Evolutionary conservation across 2,797 vertebrate species (phyloP), one percentile per base, ranked within the genome.

Genomic region (Eospalax fontanierii): DNA sequence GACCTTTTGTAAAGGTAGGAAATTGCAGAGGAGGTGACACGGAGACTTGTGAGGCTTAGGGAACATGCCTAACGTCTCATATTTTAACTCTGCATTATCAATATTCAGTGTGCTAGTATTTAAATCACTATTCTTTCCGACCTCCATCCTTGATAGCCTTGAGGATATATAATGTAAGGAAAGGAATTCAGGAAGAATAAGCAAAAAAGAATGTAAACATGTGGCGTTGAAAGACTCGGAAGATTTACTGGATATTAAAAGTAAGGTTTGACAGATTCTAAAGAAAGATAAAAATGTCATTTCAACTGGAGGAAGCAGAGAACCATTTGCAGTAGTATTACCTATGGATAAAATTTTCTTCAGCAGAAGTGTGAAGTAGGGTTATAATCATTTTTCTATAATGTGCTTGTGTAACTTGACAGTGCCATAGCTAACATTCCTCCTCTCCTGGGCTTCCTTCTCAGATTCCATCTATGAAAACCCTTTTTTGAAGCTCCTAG

Each of bases 321-420:
- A 63, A 5, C 63, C 4, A 2, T 40, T 81, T 1, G 3, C 28
- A 40, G 15, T 15, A 81, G 24, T 16, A 30, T 46, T 46, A 18
- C 2, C 26, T 12, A 43, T 46, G 73, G 28, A 8, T 30, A 33
- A 30, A 30, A 30, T 46, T 46, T 15, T 30, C 4, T 7, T 16
- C 19, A 9, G 26, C 26, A 16, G 73, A 30, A 8, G 18, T 61
- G 11, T 46, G 73, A 46, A 30, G 6, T 9, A 9, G 73, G 28
- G 28, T 46, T 26, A 46, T 35, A 59, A 22, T 28, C n/a, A 63
- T 16, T 59, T 19, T 65, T 19, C 61, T 73, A 16, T 21, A 38
- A n/a, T 16, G 9, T 18, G 33, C 9, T 26, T 26, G 22, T 3
- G 22, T 11, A 18, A 2, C 38, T 2, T 3, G 10, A 33, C 33